A percentile compares a stretch with the other conserved stretches of the same genome.
phyloP scores from a whole-genome alignment of 2,113 vertebrate genomes.

The Pelodiscus sinensis region DNA sequence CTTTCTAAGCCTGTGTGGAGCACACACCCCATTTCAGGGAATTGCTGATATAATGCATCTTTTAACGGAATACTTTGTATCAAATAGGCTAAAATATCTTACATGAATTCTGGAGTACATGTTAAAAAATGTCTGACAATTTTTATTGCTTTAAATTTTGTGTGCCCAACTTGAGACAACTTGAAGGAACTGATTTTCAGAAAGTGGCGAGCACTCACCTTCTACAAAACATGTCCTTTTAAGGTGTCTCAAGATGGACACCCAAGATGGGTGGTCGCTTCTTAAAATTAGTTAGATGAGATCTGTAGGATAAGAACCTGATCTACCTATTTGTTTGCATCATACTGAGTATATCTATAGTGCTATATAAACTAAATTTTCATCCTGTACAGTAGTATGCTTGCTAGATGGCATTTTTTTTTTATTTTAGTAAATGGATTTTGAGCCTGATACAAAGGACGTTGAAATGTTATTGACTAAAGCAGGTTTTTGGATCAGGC shows the following conservation, averaged over 20 bases:
- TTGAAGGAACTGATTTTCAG: neutral
- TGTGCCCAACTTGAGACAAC: neutral
- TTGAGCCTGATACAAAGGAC: constrained; percentile 6
- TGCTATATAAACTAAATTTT: neutral
- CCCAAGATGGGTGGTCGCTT: neutral
- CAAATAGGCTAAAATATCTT: neutral
- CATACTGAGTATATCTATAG: neutral
- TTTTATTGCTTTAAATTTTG: neutral
- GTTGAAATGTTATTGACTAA: neutral
- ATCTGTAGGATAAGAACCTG: constrained; percentile 7
- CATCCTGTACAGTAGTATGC: neutral
- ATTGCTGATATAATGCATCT: neutral
- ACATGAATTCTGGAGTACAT: neutral
- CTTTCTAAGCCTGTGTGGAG: no score
- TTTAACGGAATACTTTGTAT: neutral
- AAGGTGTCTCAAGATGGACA: neutral
- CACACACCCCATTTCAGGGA: neutral
- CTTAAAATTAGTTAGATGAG: constrained; percentile 31
- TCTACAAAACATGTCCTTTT: neutral
- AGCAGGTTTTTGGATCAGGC: neutral
- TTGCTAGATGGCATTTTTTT: neutral
- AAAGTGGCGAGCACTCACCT: neutral
- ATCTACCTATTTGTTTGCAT: constrained; percentile 27
- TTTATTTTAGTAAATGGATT: constrained; percentile 17
- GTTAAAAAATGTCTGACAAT: neutral